Evolutionary conservation across 2,113 vertebrate genomes (phyloP).

Genomic region (Stomatorhinus ivindoensis): DNA sequence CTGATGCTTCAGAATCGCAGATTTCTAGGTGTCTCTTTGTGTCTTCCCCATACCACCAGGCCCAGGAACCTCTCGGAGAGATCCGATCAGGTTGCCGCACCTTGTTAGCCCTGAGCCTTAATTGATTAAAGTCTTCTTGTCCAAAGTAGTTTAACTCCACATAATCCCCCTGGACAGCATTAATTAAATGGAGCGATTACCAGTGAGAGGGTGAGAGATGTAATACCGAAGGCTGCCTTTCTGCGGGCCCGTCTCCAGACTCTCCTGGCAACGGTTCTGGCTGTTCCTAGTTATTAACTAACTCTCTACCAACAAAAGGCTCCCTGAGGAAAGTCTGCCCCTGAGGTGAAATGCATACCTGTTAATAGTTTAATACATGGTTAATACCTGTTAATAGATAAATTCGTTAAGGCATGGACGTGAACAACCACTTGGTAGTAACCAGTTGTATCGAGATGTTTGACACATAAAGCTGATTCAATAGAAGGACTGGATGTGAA

Average conservation of each 20-base stretch:
- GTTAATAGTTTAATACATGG: conserved; percentile 36
- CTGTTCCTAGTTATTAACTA: conserved; percentile 42
- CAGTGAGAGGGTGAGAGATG: conserved; percentile 18
- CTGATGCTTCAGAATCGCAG: conserved; percentile 27
- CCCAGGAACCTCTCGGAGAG: conserved; percentile 15
- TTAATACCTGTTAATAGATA: conserved; percentile 35
- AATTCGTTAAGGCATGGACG: conserved; percentile 25
- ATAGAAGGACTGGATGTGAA: not conserved
- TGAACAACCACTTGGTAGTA: not conserved
- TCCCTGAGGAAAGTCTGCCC: conserved; percentile 26
- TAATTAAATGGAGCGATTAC: conserved; percentile 12
- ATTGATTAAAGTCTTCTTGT: conserved; percentile 31
- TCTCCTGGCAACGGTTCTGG: conserved; percentile 25
- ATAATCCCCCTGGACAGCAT: conserved; percentile 12
- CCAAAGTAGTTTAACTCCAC: conserved; percentile 19
- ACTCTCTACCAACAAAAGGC: conserved; percentile 32
- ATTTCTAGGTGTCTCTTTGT: conserved; percentile 24
- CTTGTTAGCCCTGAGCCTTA: conserved; percentile 23
- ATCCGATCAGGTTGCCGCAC: conserved; percentile 25
- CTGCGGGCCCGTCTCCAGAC: conserved; percentile 15
- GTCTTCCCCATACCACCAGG: conserved; percentile 24
- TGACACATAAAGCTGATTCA: not conserved
- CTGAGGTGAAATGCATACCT: conserved; percentile 37
- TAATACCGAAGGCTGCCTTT: conserved; percentile 26
- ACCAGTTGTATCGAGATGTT: not conserved